A percentile compares a stretch with the other conserved stretches of the same genome.
Evolutionary conservation across 2,113 vertebrate genomes (phyloP).

Genomic region (Apeltes quadracus): DNA sequence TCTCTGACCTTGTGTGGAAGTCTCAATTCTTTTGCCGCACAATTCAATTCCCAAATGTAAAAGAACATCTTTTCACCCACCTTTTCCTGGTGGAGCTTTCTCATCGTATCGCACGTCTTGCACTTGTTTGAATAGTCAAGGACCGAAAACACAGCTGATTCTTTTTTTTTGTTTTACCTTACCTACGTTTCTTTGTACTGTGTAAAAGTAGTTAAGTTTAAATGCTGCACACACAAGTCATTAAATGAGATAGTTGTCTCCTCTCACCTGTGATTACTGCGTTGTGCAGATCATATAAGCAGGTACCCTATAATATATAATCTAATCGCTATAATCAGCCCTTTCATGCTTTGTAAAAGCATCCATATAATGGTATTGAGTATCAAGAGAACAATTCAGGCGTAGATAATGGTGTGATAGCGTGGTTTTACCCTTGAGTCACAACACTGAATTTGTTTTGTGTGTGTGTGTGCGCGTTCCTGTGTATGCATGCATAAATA

Average conservation of each 20-base stretch:
- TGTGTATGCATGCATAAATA: constrained; percentile 65
- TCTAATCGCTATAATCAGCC: constrained; percentile 77
- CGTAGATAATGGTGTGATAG: constrained; percentile 75
- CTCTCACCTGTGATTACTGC: constrained; percentile 80
- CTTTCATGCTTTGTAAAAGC: constrained; percentile 79
- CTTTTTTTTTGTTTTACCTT: too few species aligned
- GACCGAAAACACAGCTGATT: too few species aligned
- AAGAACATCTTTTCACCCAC: constrained; percentile 8
- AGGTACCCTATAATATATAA: constrained; percentile 75
- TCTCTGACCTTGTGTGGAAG: constrained; percentile 66
- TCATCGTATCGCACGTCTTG: neutral
- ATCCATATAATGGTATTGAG: constrained; percentile 76
- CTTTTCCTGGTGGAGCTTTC: neutral
- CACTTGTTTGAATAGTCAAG: neutral
- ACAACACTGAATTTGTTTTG: constrained; percentile 76
- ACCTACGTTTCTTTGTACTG: neutral
- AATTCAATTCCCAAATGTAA: constrained; percentile 13
- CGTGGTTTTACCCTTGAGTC: constrained; percentile 79
- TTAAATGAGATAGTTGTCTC: constrained; percentile 73
- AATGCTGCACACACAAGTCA: constrained; percentile 55
- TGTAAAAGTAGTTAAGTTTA: constrained; percentile 44
- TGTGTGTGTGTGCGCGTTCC: constrained; percentile 43
- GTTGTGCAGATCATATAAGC: constrained; percentile 76
- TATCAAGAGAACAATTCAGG: constrained; percentile 77
- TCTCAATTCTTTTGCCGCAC: constrained; percentile 24